These are phyloP conservation scores for Acanthurus tractus DNA, from an alignment of 2,797 vertebrate genomes.

Conservation along the genomic window DNA sequence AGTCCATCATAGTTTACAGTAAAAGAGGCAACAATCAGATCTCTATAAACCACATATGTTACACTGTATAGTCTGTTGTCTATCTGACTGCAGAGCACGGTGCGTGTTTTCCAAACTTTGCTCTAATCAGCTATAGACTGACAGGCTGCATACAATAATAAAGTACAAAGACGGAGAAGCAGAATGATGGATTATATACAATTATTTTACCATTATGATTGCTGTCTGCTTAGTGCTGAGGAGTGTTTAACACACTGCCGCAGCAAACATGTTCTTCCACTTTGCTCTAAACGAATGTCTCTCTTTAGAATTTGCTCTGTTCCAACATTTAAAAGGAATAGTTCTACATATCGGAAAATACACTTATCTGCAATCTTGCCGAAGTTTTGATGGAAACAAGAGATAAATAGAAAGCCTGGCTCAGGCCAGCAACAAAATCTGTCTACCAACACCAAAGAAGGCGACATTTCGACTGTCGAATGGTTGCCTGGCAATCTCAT, in stretches of 20 bases:
- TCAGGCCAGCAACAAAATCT: neutral
- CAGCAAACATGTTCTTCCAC: neutral
- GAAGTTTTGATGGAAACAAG: neutral
- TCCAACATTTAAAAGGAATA: neutral
- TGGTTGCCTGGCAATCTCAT: neutral
- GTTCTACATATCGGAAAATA: neutral
- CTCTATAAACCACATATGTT: slow-evolving; percentile 40
- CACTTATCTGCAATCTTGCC: neutral
- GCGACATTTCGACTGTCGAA: neutral
- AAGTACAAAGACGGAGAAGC: slow-evolving; percentile 44
- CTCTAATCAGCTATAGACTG: slow-evolving; percentile 46
- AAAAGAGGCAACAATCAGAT: slow-evolving; percentile 48
- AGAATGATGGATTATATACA: slow-evolving; percentile 44
- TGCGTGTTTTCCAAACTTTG: slow-evolving; percentile 29
- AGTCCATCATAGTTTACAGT: slow-evolving; percentile 56
- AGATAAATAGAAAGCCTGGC: neutral
- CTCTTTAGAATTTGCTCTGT: neutral
- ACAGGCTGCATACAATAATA: slow-evolving; percentile 43
- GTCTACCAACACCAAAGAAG: neutral
- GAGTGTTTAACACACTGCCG: slow-evolving; percentile 25
- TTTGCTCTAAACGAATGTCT: neutral
- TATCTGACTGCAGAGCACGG: slow-evolving; percentile 32
- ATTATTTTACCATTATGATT: slow-evolving; percentile 43
- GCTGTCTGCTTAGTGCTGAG: neutral
- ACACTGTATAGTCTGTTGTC: slow-evolving; percentile 49